phyloP scores from a whole-genome alignment of 1,140 invertebrate genomes.

The Bombus turneri region DNA sequence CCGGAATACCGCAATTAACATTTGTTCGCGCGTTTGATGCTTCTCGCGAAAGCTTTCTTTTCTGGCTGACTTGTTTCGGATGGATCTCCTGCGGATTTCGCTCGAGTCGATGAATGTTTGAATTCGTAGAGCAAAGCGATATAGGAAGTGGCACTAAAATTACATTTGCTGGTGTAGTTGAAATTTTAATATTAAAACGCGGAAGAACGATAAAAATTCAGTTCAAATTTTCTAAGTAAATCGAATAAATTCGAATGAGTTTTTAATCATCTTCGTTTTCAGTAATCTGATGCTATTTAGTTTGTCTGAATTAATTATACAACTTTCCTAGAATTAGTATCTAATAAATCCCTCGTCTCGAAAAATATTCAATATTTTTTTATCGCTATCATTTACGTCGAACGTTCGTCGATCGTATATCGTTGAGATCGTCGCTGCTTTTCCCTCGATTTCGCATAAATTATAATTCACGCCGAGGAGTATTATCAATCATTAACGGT shows the following conservation, averaged over 20 bases:
- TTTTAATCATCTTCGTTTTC: not conserved
- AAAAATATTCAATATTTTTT: too few species aligned
- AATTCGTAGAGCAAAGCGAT: not conserved
- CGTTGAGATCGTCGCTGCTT: not conserved
- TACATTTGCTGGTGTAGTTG: not conserved
- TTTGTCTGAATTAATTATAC: too few species aligned
- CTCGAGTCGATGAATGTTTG: not conserved
- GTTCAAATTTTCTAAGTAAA: not conserved
- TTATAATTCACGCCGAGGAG: not conserved
- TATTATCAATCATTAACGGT: conserved; percentile 14
- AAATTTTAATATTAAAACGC: not conserved
- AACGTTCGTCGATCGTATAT: not conserved
- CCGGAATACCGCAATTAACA: conserved; percentile 28
- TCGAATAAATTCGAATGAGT: too few species aligned
- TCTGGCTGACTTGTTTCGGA: too few species aligned
- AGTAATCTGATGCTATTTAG: too few species aligned
- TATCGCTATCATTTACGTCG: not conserved
- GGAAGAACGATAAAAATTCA: not conserved
- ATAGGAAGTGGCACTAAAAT: not conserved
- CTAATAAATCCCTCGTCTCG: too few species aligned
- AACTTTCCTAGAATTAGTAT: too few species aligned
- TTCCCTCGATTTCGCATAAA: not conserved
- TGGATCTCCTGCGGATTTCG: not conserved
- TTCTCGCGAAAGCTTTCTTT: not conserved
- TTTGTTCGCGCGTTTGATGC: not conserved